Evolutionary conservation across 1,140 invertebrate genomes (phyloP), one percentile per base, ranked within the genome.

Genomic region (Euwallacea similis): DNA sequence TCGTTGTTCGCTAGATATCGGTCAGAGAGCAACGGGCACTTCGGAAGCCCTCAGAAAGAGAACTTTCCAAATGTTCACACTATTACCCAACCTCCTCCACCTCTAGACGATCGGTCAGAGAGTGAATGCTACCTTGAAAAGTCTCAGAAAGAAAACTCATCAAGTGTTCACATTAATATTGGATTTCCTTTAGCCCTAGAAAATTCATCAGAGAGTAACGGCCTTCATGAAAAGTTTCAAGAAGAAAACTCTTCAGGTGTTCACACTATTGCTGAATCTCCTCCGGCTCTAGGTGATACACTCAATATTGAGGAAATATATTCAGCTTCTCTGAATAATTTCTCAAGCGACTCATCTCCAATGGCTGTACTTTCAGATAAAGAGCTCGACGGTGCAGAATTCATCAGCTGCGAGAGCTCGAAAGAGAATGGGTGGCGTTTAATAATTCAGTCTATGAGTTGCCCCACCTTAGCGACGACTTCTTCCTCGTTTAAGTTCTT

Each of bases 401-500:
- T n/a, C 4, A 10, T 21, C 16, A 58, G 13, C 21, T 10, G n/a
- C 13, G 55, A 58, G 21, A 15, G 9, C 13, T 6, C 21, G 0
- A 21, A 58, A 33, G 55, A 58, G 16, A 16, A 10, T 15, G 13
- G 16, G 6, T 61, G 11, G 41, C 21, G 13, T 13, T 7, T 41
- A 8, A 41, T 73, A 21, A n/a, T 33, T 13, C 54, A 73, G 44
- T 62, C 66, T 33, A 42, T 66, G 7, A 75, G 74, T 66, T 73
- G 71, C 59, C 74, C 71, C 6, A 62, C 64, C 13, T 13, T 75
- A 6, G 11, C 44, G 6, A 59, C 46, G 2, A 47, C 16, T 13
- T 50, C 56, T 41, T 61, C 74, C n/a, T 75, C 74, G n/a, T 75
- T 68, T 58, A 72, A 73, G 10, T 73, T 46, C 63, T 55, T 75